These are phyloP conservation scores for Nipponacmea schrenckii DNA, from an alignment of 2,888 invertebrate species.

Conservation along the genomic window DNA sequence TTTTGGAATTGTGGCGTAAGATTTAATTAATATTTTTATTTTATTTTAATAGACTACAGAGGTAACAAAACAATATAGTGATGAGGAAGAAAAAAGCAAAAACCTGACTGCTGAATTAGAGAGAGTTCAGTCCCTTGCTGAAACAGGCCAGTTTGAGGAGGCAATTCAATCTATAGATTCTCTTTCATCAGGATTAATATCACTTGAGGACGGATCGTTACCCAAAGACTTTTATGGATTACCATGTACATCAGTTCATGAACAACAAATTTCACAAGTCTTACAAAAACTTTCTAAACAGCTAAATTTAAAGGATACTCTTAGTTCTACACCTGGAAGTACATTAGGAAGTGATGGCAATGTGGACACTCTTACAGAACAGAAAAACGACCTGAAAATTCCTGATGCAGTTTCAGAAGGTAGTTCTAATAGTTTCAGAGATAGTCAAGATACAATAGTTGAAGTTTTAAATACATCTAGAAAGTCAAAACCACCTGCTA, in stretches of 20 bases:
- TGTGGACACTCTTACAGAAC: not conserved
- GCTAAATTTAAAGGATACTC: conserved; percentile 53
- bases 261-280: conserved; percentile 56
- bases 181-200: conserved; percentile 53
- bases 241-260: conserved; percentile 50
- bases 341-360: conserved; percentile 26
- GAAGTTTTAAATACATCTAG: conserved; percentile 17
- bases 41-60: too few relatives aligned
- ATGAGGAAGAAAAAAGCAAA: too few relatives aligned
- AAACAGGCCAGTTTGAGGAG: too few relatives aligned
- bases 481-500: not conserved
- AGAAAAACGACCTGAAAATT: not conserved
- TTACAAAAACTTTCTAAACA: conserved; percentile 52
- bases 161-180: conserved; percentile 40
- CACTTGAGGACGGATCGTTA: conserved; percentile 50
- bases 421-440: conserved; percentile 25
- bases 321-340: conserved; percentile 43
- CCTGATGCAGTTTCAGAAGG: conserved; percentile 2
- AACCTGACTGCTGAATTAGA: too few relatives aligned
- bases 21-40: not conserved
- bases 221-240: conserved; percentile 57
- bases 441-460: conserved; percentile 32
- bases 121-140: too few relatives aligned
- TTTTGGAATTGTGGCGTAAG: too few relatives aligned
- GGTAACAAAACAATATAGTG: too few relatives aligned